phyloP scores from a whole-genome alignment of 1,140 invertebrate genomes.

The Achroia grisella region DNA sequence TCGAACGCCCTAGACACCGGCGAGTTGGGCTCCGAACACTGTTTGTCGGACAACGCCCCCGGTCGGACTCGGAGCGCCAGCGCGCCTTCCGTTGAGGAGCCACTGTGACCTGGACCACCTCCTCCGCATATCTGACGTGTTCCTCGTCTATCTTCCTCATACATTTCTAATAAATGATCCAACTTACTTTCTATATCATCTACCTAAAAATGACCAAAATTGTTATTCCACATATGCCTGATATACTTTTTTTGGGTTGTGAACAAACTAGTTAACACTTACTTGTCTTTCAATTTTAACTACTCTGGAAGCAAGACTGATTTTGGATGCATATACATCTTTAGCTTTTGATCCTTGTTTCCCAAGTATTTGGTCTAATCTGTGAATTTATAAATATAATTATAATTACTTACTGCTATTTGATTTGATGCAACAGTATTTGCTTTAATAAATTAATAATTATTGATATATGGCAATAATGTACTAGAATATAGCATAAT shows the following conservation, averaged over 20 bases:
- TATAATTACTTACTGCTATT: background rate
- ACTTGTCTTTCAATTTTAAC: slow-evolving; percentile 97
- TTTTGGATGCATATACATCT: slow-evolving; percentile 95
- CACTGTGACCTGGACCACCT: slow-evolving; percentile 38
- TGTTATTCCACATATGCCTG: background rate
- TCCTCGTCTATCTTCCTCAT: slow-evolving; percentile 89
- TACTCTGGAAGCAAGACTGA: slow-evolving; percentile 92
- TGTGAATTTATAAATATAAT: slow-evolving; percentile 53
- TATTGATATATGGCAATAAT: no score
- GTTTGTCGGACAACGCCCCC: slow-evolving; percentile 82
- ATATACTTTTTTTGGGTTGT: background rate
- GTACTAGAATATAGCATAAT: no score
- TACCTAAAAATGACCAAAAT: slow-evolving; percentile 77
- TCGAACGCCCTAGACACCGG: slow-evolving; percentile 68
- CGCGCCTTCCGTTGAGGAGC: slow-evolving; percentile 26
- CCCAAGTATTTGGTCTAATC: slow-evolving; percentile 95
- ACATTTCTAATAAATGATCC: slow-evolving; percentile 93
- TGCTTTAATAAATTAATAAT: no score
- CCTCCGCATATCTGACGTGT: slow-evolving; percentile 54
- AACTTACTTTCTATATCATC: slow-evolving; percentile 95
- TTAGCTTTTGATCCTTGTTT: slow-evolving; percentile 94
- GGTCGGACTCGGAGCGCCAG: slow-evolving; percentile 69
- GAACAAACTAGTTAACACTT: slow-evolving; percentile 25
- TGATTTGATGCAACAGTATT: no score
- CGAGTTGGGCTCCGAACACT: slow-evolving; percentile 86